phyloP scores from a whole-genome alignment of 2,113 vertebrate species.

The Chrysemys picta region DNA sequence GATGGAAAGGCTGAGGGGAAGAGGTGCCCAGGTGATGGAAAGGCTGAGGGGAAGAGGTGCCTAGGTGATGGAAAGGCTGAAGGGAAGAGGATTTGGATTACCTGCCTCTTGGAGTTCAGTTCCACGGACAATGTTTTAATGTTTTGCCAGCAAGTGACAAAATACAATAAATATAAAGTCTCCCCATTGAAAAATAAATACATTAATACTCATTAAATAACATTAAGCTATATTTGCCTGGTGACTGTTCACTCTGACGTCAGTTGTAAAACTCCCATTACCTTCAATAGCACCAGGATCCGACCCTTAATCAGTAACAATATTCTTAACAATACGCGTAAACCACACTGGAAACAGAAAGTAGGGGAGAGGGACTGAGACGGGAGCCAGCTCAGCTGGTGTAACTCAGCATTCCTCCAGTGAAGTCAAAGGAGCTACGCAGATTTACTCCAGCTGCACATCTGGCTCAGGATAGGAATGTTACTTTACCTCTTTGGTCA shows the following conservation, averaged over 20 bases:
- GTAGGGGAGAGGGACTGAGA: neutral
- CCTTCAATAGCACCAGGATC: neutral
- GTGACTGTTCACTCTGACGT: neutral
- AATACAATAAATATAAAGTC: neutral
- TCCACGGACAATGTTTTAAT: neutral
- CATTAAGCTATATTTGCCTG: neutral
- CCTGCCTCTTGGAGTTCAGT: neutral
- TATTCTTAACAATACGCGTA: rapidly evolving
- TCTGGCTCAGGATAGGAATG: rapidly evolving
- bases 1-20: neutral
- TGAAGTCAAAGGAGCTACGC: rapidly evolving
- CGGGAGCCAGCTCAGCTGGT: rapidly evolving
- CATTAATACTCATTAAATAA: neutral
- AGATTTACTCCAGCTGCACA: neutral
- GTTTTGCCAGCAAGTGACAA: neutral
- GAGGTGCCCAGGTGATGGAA: too few relatives aligned
- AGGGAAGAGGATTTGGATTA: neutral
- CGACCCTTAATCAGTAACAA: rapidly evolving
- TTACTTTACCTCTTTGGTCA: rapidly evolving
- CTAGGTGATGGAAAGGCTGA: neutral
- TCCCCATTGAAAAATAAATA: rapidly evolving
- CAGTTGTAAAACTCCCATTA: neutral
- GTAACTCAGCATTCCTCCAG: rapidly evolving
- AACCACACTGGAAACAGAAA: neutral
- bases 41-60: neutral